These are phyloP conservation scores for Menura novaehollandiae DNA, from an alignment of 2,113 vertebrate species.

Conservation along the genomic window DNA sequence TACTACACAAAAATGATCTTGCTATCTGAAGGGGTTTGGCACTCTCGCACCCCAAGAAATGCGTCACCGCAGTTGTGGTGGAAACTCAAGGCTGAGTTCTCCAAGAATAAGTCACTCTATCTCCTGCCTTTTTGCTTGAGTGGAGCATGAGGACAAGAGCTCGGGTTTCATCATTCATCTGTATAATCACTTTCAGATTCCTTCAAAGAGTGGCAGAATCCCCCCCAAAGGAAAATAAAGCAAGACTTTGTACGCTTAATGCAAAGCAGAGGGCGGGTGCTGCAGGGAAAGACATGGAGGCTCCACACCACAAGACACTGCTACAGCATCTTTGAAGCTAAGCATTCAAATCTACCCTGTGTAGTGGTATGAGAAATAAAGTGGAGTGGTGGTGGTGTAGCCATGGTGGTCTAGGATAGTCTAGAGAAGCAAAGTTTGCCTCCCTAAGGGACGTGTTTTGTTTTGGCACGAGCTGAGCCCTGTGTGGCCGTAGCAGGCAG, in stretches of 20 bases:
- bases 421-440: not conserved
- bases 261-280: not conserved
- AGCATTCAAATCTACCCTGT: not conserved
- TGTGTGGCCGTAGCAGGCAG: not conserved
- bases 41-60: not conserved
- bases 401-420: not conserved
- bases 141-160: not conserved
- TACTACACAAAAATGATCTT: not conserved
- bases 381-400: not conserved
- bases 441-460: not conserved
- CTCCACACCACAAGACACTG: not conserved
- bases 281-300: rapidly evolving
- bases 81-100: not conserved
- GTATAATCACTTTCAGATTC: constrained; percentile 9
- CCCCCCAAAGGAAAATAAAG: not conserved
- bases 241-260: not conserved
- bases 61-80: rapidly evolving
- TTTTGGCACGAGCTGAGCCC: not conserved
- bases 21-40: not conserved
- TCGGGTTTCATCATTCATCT: not conserved
- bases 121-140: not conserved
- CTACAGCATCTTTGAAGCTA: not conserved
- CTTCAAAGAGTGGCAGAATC: not conserved
- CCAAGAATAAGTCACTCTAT: not conserved
- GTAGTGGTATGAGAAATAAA: not conserved